phyloP scores from a whole-genome alignment of 2,888 invertebrate species.

The Mantis religiosa region DNA sequence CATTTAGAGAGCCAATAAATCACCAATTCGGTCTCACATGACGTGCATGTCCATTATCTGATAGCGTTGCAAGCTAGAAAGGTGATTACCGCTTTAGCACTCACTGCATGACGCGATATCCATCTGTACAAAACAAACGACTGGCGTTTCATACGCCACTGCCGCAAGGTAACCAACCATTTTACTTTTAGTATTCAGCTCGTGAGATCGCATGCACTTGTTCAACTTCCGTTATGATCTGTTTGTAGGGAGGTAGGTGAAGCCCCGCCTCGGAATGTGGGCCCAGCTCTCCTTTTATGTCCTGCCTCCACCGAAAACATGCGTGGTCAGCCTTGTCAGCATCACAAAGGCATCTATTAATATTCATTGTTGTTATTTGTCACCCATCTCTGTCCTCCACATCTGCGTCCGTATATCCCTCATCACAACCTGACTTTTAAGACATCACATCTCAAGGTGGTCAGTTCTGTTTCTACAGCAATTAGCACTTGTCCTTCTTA shows the following conservation, averaged over 20 bases:
- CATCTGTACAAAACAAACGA: not conserved
- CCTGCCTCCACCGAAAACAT: not conserved
- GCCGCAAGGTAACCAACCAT: not conserved
- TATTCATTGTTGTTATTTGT: not conserved
- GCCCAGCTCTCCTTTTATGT: not conserved
- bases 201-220: not conserved
- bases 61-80: not conserved
- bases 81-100: not conserved
- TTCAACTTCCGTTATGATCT: not conserved
- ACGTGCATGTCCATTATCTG: not conserved
- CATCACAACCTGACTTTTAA: too few species aligned
- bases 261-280: not conserved
- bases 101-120: not conserved
- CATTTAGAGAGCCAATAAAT: not conserved
- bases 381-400: not conserved
- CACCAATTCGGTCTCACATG: not conserved
- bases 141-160: not conserved
- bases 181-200: not conserved
- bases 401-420: not conserved
- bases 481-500: too few species aligned
- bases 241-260: not conserved
- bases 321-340: not conserved
- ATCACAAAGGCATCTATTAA: not conserved
- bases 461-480: too few species aligned
- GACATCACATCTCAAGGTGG: too few species aligned